phyloP scores from a whole-genome alignment of 2,888 invertebrate genomes.

The Achlya flavicornis region DNA sequence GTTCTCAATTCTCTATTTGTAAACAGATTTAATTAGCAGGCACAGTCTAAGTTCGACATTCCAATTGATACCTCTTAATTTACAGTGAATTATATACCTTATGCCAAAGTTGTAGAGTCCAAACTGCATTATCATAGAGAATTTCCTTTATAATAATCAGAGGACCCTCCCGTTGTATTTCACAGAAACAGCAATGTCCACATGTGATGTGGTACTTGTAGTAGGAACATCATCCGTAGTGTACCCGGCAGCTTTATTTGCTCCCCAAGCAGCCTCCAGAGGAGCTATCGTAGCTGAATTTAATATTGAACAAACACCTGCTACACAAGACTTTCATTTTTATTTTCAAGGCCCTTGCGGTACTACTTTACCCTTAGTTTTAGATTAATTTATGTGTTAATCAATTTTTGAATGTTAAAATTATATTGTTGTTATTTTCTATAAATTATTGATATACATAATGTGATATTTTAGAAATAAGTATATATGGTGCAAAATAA shows the following conservation, averaged over 20 bases:
- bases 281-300: constrained; percentile 84
- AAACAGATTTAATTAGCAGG: constrained; percentile 51
- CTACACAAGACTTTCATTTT: constrained; percentile 70
- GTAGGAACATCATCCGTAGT: constrained; percentile 95
- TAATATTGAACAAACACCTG: constrained; percentile 73
- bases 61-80: too few relatives aligned
- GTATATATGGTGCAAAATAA: background rate
- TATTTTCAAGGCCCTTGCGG: constrained; percentile 79
- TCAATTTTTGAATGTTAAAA: background rate
- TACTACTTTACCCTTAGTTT: constrained; percentile 63
- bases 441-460: background rate
- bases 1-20: too few relatives aligned
- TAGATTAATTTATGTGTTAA: constrained; percentile 48
- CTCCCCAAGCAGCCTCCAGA: constrained; percentile 88
- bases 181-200: constrained; percentile 85
- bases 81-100: too few relatives aligned
- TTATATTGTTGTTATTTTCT: too few relatives aligned
- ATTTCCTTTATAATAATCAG: too few relatives aligned
- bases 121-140: constrained; percentile 53
- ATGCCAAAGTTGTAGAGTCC: too few relatives aligned
- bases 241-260: constrained; percentile 95
- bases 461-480: background rate
- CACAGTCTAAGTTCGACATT: too few relatives aligned
- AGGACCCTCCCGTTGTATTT: constrained; percentile 15
- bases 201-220: constrained; percentile 91